Evolutionary conservation across 2,113 vertebrate genomes (phyloP).

Genomic region (Pogonocichla stellata): DNA sequence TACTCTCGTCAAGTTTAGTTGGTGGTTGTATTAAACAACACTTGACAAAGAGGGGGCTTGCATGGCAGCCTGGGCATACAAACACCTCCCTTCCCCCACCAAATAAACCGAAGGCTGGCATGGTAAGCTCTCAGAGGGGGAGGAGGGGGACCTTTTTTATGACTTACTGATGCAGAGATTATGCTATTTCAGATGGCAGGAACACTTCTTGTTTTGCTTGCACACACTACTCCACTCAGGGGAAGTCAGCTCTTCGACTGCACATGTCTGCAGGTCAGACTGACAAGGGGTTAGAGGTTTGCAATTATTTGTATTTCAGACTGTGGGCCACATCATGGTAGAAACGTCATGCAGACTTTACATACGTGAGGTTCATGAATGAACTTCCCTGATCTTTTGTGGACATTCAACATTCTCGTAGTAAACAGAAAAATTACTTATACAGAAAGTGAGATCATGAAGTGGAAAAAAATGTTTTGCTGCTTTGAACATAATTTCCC

Average conservation of each 20-base stretch:
- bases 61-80: background rate
- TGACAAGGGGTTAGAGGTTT: background rate
- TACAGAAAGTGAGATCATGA: conserved; percentile 12
- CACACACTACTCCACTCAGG: background rate
- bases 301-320: background rate
- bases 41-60: background rate
- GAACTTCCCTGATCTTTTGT: background rate
- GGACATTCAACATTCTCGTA: background rate
- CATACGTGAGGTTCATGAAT: background rate
- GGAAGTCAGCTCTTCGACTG: background rate
- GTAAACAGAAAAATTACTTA: conserved; percentile 41
- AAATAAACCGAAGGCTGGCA: background rate
- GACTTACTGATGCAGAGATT: background rate
- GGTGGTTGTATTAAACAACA: background rate
- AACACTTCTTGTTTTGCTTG: background rate
- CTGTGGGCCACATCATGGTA: background rate
- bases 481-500: background rate
- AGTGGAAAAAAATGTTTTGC: conserved; percentile 10
- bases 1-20: background rate
- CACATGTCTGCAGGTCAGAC: background rate
- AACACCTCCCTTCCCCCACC: background rate
- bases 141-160: background rate
- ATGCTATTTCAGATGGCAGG: background rate
- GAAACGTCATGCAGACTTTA: background rate
- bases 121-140: background rate